A percentile compares a stretch with the other conserved stretches of the same genome.
Conservation (phyloP, 2,888 invertebrate species). For the Odontocerum albicorne region DNA sequence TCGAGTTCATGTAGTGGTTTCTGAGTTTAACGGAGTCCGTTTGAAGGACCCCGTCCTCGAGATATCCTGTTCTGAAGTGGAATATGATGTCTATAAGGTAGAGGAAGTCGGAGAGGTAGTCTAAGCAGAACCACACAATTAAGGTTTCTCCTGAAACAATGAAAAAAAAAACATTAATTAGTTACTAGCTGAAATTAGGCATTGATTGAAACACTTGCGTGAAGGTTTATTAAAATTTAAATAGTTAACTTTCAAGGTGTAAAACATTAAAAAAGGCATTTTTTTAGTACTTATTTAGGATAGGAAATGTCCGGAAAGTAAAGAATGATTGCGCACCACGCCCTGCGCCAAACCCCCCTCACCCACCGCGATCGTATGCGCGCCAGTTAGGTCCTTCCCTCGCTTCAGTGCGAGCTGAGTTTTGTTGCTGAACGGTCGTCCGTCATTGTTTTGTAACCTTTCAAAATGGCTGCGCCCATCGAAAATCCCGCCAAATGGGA, state of each 20-base stretch:
- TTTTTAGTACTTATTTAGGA: no score
- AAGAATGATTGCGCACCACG: no score
- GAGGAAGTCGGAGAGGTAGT: conserved; percentile 95
- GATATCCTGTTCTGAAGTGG: conserved; percentile 95
- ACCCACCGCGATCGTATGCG: no score
- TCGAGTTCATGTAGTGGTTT: conserved; percentile 96
- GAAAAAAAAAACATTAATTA: conserved; percentile 34
- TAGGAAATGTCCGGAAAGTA: no score
- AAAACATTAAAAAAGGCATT: no score
- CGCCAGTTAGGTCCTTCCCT: no score
- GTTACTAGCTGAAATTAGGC: not conserved
- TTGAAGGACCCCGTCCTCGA: conserved; percentile 97
- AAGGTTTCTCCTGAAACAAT: conserved; percentile 75
- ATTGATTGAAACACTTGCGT: not conserved
- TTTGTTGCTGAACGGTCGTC: no score
- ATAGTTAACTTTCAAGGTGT: not conserved
- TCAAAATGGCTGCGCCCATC: no score
- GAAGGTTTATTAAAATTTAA: not conserved
- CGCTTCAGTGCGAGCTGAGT: no score
- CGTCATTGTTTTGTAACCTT: no score
- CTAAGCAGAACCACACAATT: conserved; percentile 94
- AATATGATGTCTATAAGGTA: conserved; percentile 96
- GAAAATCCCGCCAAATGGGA: no score
- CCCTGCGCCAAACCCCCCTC: no score
- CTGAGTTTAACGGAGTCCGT: conserved; percentile 92